These are phyloP conservation scores for Rhabdomys pumilio DNA, from an alignment of 2,797 vertebrate species.

Conservation along the genomic window DNA sequence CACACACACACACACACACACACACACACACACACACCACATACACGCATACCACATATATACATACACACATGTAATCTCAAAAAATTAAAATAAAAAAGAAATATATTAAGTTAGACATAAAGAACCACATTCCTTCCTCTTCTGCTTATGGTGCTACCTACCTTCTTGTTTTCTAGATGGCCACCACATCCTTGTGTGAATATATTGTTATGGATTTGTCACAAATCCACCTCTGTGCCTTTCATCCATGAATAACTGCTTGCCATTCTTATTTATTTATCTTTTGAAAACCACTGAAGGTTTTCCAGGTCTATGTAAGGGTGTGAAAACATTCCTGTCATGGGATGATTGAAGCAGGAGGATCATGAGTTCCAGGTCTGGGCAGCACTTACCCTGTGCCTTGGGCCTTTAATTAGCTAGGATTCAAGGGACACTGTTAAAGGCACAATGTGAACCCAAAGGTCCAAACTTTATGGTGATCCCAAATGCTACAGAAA, in stretches of 20 bases:
- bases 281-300: neutral
- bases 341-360: neutral
- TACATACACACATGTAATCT: neutral
- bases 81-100: neutral
- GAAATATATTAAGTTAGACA: neutral
- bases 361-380: neutral
- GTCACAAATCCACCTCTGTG: neutral
- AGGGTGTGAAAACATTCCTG: neutral
- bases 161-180: neutral
- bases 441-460: neutral
- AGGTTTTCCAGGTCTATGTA: neutral
- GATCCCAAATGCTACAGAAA: too few species aligned
- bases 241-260: constrained; percentile 14
- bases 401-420: neutral
- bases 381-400: neutral
- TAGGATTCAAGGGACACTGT: neutral
- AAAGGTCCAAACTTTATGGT: too few species aligned
- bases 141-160: neutral
- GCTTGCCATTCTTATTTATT: constrained; percentile 11
- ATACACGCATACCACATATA: too few species aligned
- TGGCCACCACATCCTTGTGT: neutral
- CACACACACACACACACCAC: neutral
- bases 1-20: neutral
- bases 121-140: neutral
- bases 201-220: neutral